Evolutionary conservation across 2,888 invertebrate genomes (phyloP), one percentile per base, ranked within the genome.

Genomic region (Lepidocyrtoides sp.): DNA sequence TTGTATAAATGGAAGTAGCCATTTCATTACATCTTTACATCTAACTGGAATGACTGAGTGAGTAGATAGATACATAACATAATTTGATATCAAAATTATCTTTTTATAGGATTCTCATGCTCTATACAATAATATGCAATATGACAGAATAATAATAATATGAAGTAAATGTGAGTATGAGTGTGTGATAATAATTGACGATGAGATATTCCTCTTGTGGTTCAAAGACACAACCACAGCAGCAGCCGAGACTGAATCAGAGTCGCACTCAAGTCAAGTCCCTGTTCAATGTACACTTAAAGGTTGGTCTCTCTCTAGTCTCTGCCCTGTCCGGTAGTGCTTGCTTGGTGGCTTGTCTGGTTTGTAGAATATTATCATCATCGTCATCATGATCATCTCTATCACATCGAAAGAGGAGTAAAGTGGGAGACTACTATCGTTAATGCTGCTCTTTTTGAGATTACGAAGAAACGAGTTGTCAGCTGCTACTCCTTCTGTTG

Each of bases 121-220:
- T n/a, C n/a, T n/a, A n/a, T n/a, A 48, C n/a, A 48, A 57, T 32
- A 36, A 12, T 36, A 8, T 60, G 66, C n/a, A 7, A n/a, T 32
- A 60, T 26, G 23, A 60, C 12, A 44, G 44, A 20, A 75, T 10
- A n/a, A 75, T 75, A 26, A 75, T 75, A 75, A 75, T 23, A 75
- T 26, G 44, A 12, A 75, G 44, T 77, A 77, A 77, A 77, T 77
- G 77, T 26, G 77, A 29, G 29, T 77, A 77, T 32, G 77, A 79
- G 54, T 83, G 66, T 66, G 44, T 63, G 66, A 84, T 84, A 84
- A 84, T 84, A 84, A 84, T 84, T 72, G 84, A 66, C 69, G 54
- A 84, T 84, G 84, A 84, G 51, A 84, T 72, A 48, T 84, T 51
- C 48, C 36, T 69, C 84, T 84, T 69, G 83, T 83, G 83, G 83